phyloP scores from a whole-genome alignment of 1,140 invertebrate species.

The Myzus persicae region DNA sequence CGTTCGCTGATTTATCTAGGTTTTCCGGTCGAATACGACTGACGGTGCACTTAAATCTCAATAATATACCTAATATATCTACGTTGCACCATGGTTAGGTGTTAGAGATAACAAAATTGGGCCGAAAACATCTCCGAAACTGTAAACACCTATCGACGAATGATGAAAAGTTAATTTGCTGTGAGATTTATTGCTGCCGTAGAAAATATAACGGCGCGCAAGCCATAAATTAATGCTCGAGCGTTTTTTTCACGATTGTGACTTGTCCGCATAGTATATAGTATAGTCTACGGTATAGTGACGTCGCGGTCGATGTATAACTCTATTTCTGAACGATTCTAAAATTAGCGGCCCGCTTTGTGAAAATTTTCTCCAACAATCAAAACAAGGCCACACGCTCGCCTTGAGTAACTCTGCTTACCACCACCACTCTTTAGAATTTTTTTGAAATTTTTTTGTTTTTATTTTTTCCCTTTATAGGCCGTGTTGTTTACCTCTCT shows the following conservation, averaged over 20 bases:
- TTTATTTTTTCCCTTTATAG: background rate
- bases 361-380: slow-evolving; percentile 56
- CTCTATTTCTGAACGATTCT: slow-evolving; percentile 55
- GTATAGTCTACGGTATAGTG: background rate
- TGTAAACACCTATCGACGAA: background rate
- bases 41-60: background rate
- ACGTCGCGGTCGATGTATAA: slow-evolving; percentile 34
- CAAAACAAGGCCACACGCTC: slow-evolving; percentile 46
- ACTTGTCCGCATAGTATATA: slow-evolving; percentile 4
- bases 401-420: slow-evolving; percentile 47
- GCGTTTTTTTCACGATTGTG: background rate
- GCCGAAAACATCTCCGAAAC: background rate
- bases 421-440: background rate
- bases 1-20: background rate
- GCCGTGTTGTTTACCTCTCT: background rate
- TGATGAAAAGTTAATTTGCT: background rate
- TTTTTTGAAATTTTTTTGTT: slow-evolving; percentile 8
- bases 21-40: background rate
- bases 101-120: background rate
- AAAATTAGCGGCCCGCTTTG: slow-evolving; percentile 51
- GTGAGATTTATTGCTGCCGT: background rate
- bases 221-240: background rate
- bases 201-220: background rate
- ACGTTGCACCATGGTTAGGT: background rate
- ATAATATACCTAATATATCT: background rate